A percentile compares a stretch with the other conserved stretches of the same genome.
Evolutionary conservation across 2,113 vertebrate species (phyloP).

Genomic region (Melanotaenia duboulayi): DNA sequence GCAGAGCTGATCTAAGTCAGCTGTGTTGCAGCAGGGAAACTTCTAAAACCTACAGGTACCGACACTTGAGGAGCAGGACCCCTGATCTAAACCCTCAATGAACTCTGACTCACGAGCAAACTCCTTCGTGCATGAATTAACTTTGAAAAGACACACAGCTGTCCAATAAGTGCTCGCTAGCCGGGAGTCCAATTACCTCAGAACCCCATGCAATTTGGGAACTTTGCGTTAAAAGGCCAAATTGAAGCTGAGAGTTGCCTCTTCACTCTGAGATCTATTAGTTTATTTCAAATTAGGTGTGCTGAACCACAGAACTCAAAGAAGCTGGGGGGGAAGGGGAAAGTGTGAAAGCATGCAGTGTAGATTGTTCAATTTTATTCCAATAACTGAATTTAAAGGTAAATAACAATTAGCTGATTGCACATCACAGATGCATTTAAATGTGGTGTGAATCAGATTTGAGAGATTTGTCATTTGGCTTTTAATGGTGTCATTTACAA

Average conservation of each 20-base stretch:
- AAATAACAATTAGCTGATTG: slow-evolving; percentile 13
- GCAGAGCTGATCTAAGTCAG: too few species aligned
- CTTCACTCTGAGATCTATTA: not conserved
- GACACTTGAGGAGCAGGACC: too few species aligned
- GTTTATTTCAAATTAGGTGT: slow-evolving; percentile 8
- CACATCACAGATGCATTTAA: slow-evolving; percentile 2
- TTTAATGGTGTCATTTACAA: slow-evolving; percentile 29
- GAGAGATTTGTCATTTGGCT: not conserved
- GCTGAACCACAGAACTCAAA: not conserved
- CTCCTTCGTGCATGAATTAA: slow-evolving; percentile 23
- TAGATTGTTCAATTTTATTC: not conserved
- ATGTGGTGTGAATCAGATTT: slow-evolving; percentile 20
- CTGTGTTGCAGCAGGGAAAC: too few species aligned
- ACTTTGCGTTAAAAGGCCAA: slow-evolving; percentile 26
- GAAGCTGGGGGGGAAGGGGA: not conserved
- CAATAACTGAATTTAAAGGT: not conserved
- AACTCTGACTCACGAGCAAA: not conserved
- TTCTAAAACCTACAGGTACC: too few species aligned
- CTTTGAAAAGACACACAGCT: slow-evolving; percentile 3
- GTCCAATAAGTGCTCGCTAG: slow-evolving; percentile 8
- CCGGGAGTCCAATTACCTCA: slow-evolving; percentile 14
- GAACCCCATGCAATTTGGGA: slow-evolving; percentile 10
- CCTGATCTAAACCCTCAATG: slow-evolving; percentile 5
- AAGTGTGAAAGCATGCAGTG: not conserved
- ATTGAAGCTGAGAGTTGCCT: slow-evolving; percentile 17